A percentile compares a stretch with the other conserved stretches of the same genome.
Conservation (phyloP, 2,888 invertebrate species). For the Tiliacea aurago region DNA sequence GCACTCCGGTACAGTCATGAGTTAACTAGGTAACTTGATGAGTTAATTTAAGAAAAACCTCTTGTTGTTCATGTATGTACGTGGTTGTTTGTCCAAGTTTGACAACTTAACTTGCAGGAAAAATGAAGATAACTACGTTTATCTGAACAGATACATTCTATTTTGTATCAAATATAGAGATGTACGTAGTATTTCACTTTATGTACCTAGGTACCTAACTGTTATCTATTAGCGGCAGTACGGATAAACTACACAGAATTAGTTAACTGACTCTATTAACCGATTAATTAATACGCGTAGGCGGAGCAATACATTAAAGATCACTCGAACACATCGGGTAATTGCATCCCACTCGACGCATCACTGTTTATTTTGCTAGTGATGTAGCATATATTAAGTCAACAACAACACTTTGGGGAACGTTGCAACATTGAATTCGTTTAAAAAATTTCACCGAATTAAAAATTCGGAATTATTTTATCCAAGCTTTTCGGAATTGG, state of each 20-base stretch:
- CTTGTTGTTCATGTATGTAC: not conserved
- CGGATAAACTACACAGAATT: slow-evolving; percentile 9
- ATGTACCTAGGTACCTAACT: not conserved
- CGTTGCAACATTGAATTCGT: not conserved
- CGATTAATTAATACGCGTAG: slow-evolving; percentile 14
- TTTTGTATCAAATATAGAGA: not conserved
- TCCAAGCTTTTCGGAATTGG: not conserved
- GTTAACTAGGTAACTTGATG: too few species aligned
- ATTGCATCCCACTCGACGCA: slow-evolving; percentile 6
- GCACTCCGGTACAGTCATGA: not conserved
- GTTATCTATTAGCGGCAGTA: slow-evolving; percentile 1
- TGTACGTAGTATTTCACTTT: not conserved
- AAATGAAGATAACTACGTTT: not conserved
- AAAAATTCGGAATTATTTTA: not conserved
- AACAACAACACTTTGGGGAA: not conserved
- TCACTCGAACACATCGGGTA: slow-evolving; percentile 1
- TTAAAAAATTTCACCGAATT: not conserved
- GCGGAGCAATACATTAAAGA: slow-evolving; percentile 6
- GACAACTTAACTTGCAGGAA: not conserved
- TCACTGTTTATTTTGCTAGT: slow-evolving; percentile 2
- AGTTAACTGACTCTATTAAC: slow-evolving; percentile 12
- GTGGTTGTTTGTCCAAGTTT: not conserved
- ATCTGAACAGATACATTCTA: not conserved
- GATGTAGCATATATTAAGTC: not conserved
- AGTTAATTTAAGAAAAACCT: not conserved